phyloP scores from a whole-genome alignment of 2,797 vertebrate genomes.

The Crocodylus rhombifer region DNA sequence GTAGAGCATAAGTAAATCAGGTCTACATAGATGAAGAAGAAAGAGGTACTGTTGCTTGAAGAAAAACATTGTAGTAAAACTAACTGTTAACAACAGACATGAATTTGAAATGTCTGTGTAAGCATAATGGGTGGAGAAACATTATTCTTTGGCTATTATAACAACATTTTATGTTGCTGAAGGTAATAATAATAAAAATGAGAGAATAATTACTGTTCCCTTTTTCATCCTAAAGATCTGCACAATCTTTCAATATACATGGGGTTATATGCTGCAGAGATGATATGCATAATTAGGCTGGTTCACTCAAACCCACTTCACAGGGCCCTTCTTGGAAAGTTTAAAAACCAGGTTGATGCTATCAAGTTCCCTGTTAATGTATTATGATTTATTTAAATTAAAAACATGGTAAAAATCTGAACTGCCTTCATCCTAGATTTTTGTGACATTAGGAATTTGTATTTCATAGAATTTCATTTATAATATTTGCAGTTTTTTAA shows the following conservation, averaged over 20 bases:
- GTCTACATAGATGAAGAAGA: neutral
- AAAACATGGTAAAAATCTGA: neutral
- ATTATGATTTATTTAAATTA: slow-evolving; percentile 20
- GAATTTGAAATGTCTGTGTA: neutral
- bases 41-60: neutral
- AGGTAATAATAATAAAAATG: slow-evolving; percentile 1
- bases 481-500: neutral
- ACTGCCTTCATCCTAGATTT: neutral
- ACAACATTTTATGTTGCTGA: slow-evolving; percentile 33
- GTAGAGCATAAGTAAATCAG: neutral
- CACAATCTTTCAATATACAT: slow-evolving; percentile 16
- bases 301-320: slow-evolving; percentile 23
- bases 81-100: neutral
- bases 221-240: slow-evolving; percentile 17
- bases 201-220: neutral
- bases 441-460: slow-evolving; percentile 11
- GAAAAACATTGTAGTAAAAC: slow-evolving; percentile 25
- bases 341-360: neutral
- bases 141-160: slow-evolving; percentile 8
- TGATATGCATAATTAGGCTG: slow-evolving; percentile 51
- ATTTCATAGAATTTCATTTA: slow-evolving; percentile 28
- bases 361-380: slow-evolving; percentile 20
- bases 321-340: neutral
- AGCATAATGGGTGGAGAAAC: neutral
- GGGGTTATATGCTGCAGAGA: neutral